These are phyloP conservation scores for Eupithecia dodoneata DNA, from an alignment of 2,888 invertebrate species.

Conservation along the genomic window DNA sequence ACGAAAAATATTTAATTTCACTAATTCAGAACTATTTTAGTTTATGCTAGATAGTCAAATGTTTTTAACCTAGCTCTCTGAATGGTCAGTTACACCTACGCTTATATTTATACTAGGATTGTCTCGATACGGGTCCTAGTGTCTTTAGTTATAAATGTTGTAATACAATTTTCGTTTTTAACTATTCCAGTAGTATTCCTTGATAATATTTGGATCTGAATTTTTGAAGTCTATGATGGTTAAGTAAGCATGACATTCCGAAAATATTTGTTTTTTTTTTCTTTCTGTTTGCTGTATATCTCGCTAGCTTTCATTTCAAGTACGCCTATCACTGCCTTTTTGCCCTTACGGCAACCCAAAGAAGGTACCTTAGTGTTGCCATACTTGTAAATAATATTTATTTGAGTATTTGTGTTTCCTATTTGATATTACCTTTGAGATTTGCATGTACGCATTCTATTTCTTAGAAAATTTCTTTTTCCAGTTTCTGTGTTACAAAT, in stretches of 20 bases:
- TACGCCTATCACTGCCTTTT: neutral
- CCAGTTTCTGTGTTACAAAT: conserved; percentile 33
- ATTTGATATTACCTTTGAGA: conserved; percentile 37
- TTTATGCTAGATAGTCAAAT: neutral
- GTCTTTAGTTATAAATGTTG: neutral
- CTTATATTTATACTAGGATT: conserved; percentile 25
- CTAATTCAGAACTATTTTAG: neutral
- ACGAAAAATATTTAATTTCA: neutral
- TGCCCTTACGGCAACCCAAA: conserved; percentile 62
- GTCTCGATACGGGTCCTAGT: conserved; percentile 16
- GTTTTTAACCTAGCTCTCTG: conserved; percentile 26
- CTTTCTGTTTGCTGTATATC: neutral
- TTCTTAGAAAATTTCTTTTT: conserved; percentile 30
- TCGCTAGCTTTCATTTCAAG: neutral
- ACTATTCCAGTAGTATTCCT: neutral
- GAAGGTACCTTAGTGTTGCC: conserved; percentile 66
- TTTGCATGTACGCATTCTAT: conserved; percentile 28
- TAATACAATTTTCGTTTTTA: neutral
- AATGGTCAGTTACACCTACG: conserved; percentile 31
- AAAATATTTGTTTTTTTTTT: neutral
- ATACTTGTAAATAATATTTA: conserved; percentile 71
- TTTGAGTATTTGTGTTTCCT: conserved; percentile 49
- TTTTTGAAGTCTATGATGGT: neutral
- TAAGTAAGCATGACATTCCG: neutral
- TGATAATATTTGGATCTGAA: conserved; percentile 1